Percentiles rank a stretch among this genome's conserved stretches.
Conservation (phyloP, 2,113 vertebrate genomes). For the Gavialis gangeticus region DNA sequence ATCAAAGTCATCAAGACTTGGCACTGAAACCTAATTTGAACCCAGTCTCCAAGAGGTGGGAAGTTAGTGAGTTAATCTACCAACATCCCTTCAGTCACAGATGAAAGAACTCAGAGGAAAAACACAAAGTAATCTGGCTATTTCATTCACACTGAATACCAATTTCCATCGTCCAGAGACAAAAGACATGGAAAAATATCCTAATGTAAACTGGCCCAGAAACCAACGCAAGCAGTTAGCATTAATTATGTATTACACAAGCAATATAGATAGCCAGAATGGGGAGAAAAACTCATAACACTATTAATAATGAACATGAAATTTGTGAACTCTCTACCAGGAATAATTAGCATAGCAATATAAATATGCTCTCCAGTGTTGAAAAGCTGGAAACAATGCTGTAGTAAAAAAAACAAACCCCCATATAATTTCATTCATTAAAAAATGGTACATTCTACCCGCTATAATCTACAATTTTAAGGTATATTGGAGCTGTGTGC, state of each 20-base stretch:
- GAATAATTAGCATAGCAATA: slow-evolving; percentile 85
- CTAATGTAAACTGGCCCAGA: slow-evolving; percentile 62
- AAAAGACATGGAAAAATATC: slow-evolving; percentile 63
- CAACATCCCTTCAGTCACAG: slow-evolving; percentile 8
- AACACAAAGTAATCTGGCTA: slow-evolving; percentile 37
- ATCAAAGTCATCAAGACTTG: background rate
- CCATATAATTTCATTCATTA: slow-evolving; percentile 69
- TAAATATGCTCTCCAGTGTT: slow-evolving; percentile 73
- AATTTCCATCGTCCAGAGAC: slow-evolving; percentile 62
- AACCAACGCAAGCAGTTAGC: slow-evolving; percentile 76
- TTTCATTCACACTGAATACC: slow-evolving; percentile 61
- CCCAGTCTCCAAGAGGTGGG: background rate
- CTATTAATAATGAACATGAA: slow-evolving; percentile 85
- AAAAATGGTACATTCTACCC: slow-evolving; percentile 75
- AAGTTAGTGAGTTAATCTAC: background rate
- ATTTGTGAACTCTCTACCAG: slow-evolving; percentile 83
- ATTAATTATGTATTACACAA: slow-evolving; percentile 83
- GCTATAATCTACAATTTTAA: slow-evolving; percentile 51
- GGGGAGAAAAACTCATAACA: slow-evolving; percentile 73
- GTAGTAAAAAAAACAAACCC: slow-evolving; percentile 34
- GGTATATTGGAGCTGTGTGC: background rate
- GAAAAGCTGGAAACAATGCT: slow-evolving; percentile 65
- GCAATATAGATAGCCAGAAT: slow-evolving; percentile 80
- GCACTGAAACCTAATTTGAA: background rate
- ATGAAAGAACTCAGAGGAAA: slow-evolving; percentile 41